Percentiles rank a stretch among this genome's conserved stretches.
Conservation (phyloP, 2,888 invertebrate genomes). For the Gasteruption jaculator region DNA sequence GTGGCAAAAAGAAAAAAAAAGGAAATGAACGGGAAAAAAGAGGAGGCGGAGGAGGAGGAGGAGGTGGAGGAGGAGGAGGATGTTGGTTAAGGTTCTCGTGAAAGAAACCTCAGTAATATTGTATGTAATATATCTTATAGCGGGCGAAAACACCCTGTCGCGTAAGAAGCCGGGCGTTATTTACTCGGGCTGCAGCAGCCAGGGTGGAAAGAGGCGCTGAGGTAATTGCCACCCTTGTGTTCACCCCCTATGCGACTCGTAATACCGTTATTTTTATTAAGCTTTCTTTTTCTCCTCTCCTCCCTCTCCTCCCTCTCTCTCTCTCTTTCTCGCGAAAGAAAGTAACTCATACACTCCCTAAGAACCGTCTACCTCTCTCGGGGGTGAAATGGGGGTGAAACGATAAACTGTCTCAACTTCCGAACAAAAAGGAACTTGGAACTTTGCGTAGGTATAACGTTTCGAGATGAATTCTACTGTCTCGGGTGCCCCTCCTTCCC, state of each 20-base stretch:
- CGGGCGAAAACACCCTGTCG: conserved; percentile 19
- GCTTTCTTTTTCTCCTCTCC: too few relatives aligned
- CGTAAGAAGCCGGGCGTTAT: conserved; percentile 20
- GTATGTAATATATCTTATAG: conserved; percentile 20
- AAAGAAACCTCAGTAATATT: conserved; percentile 20
- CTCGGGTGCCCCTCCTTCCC: too few relatives aligned
- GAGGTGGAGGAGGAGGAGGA: conserved; percentile 1
- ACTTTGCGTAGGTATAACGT: too few relatives aligned
- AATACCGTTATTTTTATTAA: conserved; percentile 36
- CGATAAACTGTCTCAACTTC: conserved; percentile 23
- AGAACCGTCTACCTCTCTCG: conserved; percentile 18
- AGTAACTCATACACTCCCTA: conserved; percentile 23
- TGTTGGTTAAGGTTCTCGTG: neutral
- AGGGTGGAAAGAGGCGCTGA: too few relatives aligned
- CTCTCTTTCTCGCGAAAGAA: conserved; percentile 17
- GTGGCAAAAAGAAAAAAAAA: too few relatives aligned
- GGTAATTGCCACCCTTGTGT: conserved; percentile 29
- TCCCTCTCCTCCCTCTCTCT: too few relatives aligned
- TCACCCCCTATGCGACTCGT: conserved; percentile 18
- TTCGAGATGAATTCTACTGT: too few relatives aligned
- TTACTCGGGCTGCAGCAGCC: too few relatives aligned
- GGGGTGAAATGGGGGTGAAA: conserved; percentile 11
- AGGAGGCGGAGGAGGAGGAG: conserved; percentile 2
- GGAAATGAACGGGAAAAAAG: neutral
- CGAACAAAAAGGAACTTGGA: conserved; percentile 18